Evolutionary conservation across 1,140 invertebrate genomes (phyloP), one percentile per base, ranked within the genome.

Genomic region (Lucilia cuprina): DNA sequence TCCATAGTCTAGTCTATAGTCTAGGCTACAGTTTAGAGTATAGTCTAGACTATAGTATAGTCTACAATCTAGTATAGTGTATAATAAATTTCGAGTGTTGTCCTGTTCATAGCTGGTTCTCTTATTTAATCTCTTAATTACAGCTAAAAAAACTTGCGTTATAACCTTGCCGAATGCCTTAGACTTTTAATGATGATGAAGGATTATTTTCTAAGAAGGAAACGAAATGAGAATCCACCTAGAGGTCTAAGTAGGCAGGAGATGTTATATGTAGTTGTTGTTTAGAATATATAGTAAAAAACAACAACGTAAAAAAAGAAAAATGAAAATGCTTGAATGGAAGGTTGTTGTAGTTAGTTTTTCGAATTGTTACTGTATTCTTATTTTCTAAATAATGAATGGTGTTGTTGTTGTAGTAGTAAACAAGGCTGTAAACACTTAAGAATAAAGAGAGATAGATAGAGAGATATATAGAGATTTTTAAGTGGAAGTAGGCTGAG

Each of bases 171-270:
- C 65, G 21, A 70, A 21, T 70, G 65, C 65, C 65, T 70, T 70
- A 70, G 65, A 70, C 65, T 70, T 70, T 70, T 70, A 70, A 70
- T 70, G 65, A 70, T 70, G 65, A 70, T 70, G 65, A 70, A 70
- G 65, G 19, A 70, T 70, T 70, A 70, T 70, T 70, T 70, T 70
- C 65, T 25, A 70, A 70, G 65, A 3, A 70, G 65, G 65, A 70
- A 21, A 60, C 13, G 55, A 5, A 60, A 70, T 12, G 7, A 70
- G 21, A 70, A 49, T 41, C 5, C 41, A 41, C 14, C 14, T 60
- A 60, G 7, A 60, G 55, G 13, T 17, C 13, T 14, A 60, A 60
- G 14, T 4, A 17, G 5, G 25, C 25, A 30, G n/a, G n/a, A n/a
- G n/a, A n/a, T n/a, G n/a, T n/a, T n/a, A n/a, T n/a, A 60, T 14